Evolutionary conservation across 2,797 vertebrate genomes (phyloP).

Genomic region (Brachyrhaphis roseni): DNA sequence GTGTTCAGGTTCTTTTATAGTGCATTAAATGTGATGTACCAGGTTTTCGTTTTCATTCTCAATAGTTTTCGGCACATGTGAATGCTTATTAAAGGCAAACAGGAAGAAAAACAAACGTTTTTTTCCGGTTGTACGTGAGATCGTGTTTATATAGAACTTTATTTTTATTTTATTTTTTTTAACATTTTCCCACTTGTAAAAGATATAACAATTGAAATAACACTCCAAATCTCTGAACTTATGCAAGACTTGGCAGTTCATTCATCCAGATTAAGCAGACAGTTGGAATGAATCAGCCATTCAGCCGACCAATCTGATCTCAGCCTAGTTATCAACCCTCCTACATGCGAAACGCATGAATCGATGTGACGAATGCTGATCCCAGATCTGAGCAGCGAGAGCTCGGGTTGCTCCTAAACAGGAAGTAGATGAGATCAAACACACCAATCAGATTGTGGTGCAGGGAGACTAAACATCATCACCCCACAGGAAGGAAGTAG

Average conservation of each 20-base stretch:
- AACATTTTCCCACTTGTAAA: neutral
- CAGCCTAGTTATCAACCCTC: constrained; percentile 49
- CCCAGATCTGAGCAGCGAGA: constrained; percentile 50
- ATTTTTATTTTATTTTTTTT: too few relatives aligned
- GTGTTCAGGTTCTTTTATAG: neutral
- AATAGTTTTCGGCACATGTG: neutral
- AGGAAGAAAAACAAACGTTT: neutral
- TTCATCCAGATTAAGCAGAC: constrained; percentile 42
- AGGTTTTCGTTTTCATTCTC: neutral
- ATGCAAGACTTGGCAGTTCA: constrained; percentile 29
- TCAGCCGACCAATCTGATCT: constrained; percentile 41
- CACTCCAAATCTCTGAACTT: neutral
- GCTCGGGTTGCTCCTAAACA: constrained; percentile 52
- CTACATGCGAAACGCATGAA: constrained; percentile 38
- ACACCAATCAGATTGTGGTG: constrained; percentile 75
- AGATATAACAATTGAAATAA: constrained; percentile 1
- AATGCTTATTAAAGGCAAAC: neutral
- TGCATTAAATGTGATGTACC: neutral
- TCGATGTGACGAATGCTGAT: constrained; percentile 42
- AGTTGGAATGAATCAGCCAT: constrained; percentile 49
- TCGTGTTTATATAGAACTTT: neutral
- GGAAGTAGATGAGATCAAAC: constrained; percentile 75
- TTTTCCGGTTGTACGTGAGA: neutral
- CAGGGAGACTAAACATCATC: constrained; percentile 85
- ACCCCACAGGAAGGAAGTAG: constrained; percentile 83